Evolutionary conservation across 2,113 vertebrate species (phyloP), one percentile per base, ranked within the genome.

Genomic region (Struthio camelus): DNA sequence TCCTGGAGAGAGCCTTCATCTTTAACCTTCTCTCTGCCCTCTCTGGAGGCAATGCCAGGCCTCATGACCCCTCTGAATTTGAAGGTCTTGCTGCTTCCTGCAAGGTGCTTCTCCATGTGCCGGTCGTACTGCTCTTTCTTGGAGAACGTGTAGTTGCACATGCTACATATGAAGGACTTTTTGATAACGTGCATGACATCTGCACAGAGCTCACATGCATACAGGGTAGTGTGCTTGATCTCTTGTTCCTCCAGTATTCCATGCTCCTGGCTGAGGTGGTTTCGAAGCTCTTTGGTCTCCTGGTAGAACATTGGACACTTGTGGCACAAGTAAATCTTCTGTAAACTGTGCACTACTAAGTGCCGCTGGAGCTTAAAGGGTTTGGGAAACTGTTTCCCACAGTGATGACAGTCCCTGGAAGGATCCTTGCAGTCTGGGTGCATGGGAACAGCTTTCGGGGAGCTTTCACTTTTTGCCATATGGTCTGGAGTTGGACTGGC

Each of bases 311-410:
- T 98, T 0, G 99, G 99, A 92, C 99, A 99, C 96, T 96, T 99
- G 92, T 99, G 98, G 95, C 99, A 99, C 92, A 99, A 93, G 96
- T 99, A 99, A 72, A 99, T 99, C 97, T 99, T 99, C 95, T 99
- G 99, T 32, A 99, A 96, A 95, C 99, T 99, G 98, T 99, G 99
- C 85, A 99, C 99, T 4, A 99, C 99, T 46, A 99, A 97, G 96
- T 99, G 99, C 58, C 99, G 98, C 95, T 99, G 99, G 62, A 99
- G 99, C 96, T 99, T 99, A 95, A 99, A 99, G 34, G 99, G 99
- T 59, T 99, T 99, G 65, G 99, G 99, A 96, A 99, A 99, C 87
- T 99, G 99, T 76, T 99, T 99, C 54, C 99, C 99, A 2, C 99
- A 99, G 97, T 99, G 99, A 80, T 99, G 99, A 93, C 99, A 99